Evolutionary conservation across 2,797 vertebrate genomes (phyloP), one percentile per base, ranked within the genome.

Genomic region (Myoxocephalus aenaeus): DNA sequence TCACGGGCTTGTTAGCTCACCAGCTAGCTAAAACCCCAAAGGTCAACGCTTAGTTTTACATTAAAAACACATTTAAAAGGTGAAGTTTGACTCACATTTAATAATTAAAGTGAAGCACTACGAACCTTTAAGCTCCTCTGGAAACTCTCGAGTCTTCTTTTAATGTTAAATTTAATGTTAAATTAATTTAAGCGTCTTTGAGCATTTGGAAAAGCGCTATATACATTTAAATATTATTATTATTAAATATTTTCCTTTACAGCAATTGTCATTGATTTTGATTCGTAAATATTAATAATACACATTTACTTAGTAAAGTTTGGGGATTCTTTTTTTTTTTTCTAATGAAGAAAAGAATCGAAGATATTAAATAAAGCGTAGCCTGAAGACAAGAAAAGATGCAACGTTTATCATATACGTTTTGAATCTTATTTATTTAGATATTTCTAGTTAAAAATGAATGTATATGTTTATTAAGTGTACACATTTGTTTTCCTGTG

Each of bases 81-180:
- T 42, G 11, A 42, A 42, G 11, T 42, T 42, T 42, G 40, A 42
- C 40, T 42, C 2, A 7, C 15, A 2, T 0, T 54, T 44, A 42
- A 3, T 46, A 1, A 54, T 48, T 36, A 2, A 12, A 25, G 2
- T 15, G 14, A 18, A 14, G 15, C 57, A 64, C 3, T 61, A 84
- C 87, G 44, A 86, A 91, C 87, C 87, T 22, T 79, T 3, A 14
- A n/a, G 2, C 27, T 29, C 0, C 36, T 25, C 29, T 42, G 15
- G 53, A 81, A 69, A 53, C 7, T 57, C 12, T 1, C 12, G 44
- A 70, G 51, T 73, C 3, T 34, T 73, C 5, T 71, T 54, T 82
- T 75, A n/a, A n/a, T n/a, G n/a, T n/a, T n/a, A n/a, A n/a, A n/a
- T n/a, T n/a, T n/a, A n/a, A n/a, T n/a, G n/a, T n/a, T n/a, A n/a